Conservation (phyloP, 2,797 vertebrate genomes). For the Paguma larvata region DNA sequence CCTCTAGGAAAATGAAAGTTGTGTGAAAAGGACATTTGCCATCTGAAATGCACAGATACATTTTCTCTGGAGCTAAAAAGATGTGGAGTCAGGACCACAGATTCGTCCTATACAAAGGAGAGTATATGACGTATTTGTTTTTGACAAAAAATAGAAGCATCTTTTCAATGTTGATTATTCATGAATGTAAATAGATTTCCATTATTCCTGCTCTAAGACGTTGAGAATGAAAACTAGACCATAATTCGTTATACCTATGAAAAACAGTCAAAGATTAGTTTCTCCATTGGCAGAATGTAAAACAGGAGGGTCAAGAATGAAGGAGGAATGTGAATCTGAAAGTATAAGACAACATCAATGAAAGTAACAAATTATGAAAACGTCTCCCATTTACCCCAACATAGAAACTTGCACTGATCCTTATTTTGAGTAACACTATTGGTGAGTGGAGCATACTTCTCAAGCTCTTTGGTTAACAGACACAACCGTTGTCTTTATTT, state of each 20-base stretch:
- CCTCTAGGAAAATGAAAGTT: neutral
- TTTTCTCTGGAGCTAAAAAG: slow-evolving; percentile 2
- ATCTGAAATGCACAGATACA: neutral
- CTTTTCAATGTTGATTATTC: neutral
- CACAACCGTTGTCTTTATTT: neutral
- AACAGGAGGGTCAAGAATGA: neutral
- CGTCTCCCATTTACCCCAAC: too few species aligned
- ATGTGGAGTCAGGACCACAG: neutral
- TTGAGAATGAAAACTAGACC: neutral
- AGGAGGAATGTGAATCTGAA: neutral
- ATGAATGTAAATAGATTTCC: neutral
- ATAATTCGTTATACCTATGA: neutral
- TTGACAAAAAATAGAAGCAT: neutral
- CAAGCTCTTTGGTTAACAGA: neutral
- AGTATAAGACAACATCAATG: neutral
- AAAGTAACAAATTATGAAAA: neutral
- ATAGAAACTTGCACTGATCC: neutral
- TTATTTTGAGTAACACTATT: neutral
- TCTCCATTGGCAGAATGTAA: neutral
- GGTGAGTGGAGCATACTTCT: neutral
- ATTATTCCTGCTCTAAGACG: neutral
- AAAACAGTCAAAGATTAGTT: neutral
- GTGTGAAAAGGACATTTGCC: neutral
- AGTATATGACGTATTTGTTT: neutral
- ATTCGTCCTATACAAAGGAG: neutral